Evolutionary conservation across 2,113 vertebrate genomes (phyloP).

Genomic region (Natator depressus): DNA sequence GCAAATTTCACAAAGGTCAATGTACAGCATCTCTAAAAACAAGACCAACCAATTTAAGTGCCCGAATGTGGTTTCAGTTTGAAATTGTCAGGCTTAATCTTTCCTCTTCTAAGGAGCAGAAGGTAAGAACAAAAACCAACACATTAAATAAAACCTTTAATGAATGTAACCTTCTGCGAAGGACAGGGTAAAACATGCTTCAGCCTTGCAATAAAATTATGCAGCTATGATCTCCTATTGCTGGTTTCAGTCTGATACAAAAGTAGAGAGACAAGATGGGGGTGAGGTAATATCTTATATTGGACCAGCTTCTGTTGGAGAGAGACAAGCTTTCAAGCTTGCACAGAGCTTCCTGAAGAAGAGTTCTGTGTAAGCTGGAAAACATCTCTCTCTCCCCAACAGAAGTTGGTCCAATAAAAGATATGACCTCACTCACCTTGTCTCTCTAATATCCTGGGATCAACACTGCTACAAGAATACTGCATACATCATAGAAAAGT

Average conservation of each 20-base stretch:
- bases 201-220: neutral
- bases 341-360: neutral
- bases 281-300: neutral
- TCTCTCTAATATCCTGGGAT: neutral
- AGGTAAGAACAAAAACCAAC: neutral
- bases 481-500: neutral
- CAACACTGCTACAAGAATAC: neutral
- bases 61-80: neutral
- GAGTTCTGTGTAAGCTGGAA: too few relatives aligned
- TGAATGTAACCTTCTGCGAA: neutral
- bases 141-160: neutral
- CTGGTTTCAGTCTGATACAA: neutral
- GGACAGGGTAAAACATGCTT: neutral
- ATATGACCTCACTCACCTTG: neutral
- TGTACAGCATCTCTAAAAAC: neutral
- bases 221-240: neutral
- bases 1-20: neutral
- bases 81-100: neutral
- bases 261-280: neutral
- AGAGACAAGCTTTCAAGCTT: neutral
- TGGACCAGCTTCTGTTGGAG: neutral
- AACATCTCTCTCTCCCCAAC: neutral
- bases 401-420: neutral
- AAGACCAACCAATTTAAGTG: conserved; percentile 10
- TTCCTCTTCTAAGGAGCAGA: neutral